These are phyloP conservation scores for Dasyprocta punctata DNA, from an alignment of 2,113 vertebrate genomes.

Conservation along the genomic window DNA sequence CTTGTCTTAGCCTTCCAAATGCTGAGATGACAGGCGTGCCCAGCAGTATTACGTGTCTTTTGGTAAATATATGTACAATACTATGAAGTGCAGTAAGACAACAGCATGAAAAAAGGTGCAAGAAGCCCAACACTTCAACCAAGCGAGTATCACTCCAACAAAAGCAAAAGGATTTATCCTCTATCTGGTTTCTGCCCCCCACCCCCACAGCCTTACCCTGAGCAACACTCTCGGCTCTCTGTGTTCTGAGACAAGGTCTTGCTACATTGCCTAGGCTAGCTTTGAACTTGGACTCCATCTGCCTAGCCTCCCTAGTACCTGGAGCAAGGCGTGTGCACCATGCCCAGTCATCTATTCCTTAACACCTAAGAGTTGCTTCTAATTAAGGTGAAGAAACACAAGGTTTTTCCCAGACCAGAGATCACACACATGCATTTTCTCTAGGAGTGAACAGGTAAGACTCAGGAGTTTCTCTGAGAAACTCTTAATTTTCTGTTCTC, in stretches of 20 bases:
- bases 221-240: neutral
- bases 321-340: neutral
- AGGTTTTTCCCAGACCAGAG: neutral
- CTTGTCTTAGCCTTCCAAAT: neutral
- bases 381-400: slow-evolving; percentile 45
- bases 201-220: too few relatives aligned
- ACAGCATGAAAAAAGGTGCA: neutral
- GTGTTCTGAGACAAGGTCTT: neutral
- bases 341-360: neutral
- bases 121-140: slow-evolving; percentile 40
- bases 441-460: neutral
- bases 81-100: neutral
- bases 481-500: slow-evolving; percentile 18
- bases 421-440: neutral
- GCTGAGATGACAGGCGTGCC: neutral
- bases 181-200: neutral
- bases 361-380: slow-evolving; percentile 2
- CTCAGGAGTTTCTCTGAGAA: slow-evolving; percentile 28
- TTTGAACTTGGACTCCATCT: neutral
- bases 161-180: slow-evolving; percentile 1
- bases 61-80: neutral
- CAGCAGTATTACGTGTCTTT: neutral
- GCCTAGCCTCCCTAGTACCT: neutral
- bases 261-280: neutral
- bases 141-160: neutral